Conservation (phyloP, 1,140 invertebrate species). For the Eulimnadia texana region DNA sequence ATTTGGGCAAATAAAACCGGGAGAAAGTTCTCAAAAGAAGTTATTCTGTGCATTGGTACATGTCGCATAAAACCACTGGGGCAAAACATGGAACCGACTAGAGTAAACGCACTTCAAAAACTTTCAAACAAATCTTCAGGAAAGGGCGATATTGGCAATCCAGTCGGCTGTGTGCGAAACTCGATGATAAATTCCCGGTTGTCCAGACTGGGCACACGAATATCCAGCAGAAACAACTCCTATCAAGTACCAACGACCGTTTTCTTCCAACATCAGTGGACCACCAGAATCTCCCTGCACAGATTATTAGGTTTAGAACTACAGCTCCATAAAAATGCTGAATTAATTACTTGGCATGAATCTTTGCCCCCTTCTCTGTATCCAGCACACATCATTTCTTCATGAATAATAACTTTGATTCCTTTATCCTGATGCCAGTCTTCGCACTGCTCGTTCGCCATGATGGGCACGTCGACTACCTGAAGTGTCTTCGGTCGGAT, state of each 20-base stretch:
- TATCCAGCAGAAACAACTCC: constrained; percentile 87
- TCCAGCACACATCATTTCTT: constrained; percentile 94
- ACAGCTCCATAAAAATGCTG: background rate
- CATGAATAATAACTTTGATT: constrained; percentile 85
- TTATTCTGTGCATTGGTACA: no score
- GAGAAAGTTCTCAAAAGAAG: background rate
- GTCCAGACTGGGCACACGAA: constrained; percentile 75
- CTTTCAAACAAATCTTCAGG: no score
- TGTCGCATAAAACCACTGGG: no score
- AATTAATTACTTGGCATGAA: constrained; percentile 48
- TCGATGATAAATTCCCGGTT: constrained; percentile 85
- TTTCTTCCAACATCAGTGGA: constrained; percentile 70
- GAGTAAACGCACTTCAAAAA: no score
- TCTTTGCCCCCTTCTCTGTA: constrained; percentile 79
- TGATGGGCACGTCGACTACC: constrained; percentile 79
- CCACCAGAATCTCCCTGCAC: constrained; percentile 71
- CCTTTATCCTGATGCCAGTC: constrained; percentile 42
- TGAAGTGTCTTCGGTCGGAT: constrained; percentile 77
- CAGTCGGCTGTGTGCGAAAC: constrained; percentile 87
- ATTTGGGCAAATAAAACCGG: background rate
- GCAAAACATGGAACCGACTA: background rate
- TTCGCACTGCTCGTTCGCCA: constrained; percentile 74
- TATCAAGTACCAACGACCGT: constrained; percentile 72
- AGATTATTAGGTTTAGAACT: background rate
- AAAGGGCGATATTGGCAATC: constrained; percentile 41